phyloP scores from a whole-genome alignment of 2,888 invertebrate species.

The Leptopilina myrica region DNA sequence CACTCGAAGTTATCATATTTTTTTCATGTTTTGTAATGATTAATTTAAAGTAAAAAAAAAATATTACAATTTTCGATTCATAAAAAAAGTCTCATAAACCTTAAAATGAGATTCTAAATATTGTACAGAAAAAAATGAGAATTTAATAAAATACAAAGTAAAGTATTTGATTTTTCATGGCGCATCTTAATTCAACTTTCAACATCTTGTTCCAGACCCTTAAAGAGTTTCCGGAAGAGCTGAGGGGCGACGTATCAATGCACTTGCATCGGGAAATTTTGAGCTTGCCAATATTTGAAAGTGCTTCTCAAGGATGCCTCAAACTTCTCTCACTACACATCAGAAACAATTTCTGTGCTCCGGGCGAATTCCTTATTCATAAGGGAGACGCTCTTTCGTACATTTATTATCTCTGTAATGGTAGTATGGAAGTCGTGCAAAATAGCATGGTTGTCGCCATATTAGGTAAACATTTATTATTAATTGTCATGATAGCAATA shows the following conservation, averaged over 20 bases:
- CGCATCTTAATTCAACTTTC: constrained; percentile 6
- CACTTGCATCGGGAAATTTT: constrained; percentile 96
- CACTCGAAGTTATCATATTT: no score
- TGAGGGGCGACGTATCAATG: constrained; percentile 96
- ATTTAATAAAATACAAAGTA: not conserved
- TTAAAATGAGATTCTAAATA: no score
- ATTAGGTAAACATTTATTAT: constrained; percentile 83
- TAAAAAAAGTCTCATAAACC: no score
- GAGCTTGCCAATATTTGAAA: constrained; percentile 95
- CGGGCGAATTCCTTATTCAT: constrained; percentile 95
- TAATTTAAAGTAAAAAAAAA: no score
- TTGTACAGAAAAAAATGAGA: not conserved
- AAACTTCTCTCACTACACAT: constrained; percentile 95
- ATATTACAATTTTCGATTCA: no score
- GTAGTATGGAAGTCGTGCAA: constrained; percentile 98
- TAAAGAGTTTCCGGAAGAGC: constrained; percentile 97
- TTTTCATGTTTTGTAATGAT: no score
- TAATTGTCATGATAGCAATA: not conserved
- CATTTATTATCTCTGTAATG: constrained; percentile 97
- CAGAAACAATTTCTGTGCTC: constrained; percentile 96
- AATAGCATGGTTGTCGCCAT: constrained; percentile 98
- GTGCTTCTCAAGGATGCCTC: constrained; percentile 95
- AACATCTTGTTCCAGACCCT: constrained; percentile 82
- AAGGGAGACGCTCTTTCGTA: constrained; percentile 95
- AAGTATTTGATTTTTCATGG: constrained; percentile 5